Base-by-base conservation (phyloP, 1,140 invertebrate genomes). In the Hermetia illucens region DNA sequence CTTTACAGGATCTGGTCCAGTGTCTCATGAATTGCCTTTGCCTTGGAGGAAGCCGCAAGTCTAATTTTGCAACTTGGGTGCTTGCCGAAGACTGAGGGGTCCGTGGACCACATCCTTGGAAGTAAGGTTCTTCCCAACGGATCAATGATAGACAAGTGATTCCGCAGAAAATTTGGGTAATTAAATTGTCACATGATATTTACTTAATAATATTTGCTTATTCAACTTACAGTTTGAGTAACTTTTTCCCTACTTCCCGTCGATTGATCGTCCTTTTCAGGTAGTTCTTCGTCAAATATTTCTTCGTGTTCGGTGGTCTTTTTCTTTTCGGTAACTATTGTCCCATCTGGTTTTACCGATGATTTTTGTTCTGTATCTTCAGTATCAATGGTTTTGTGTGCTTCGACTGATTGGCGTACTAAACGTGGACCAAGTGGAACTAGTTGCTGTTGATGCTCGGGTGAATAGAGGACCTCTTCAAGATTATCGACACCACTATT, bases 261-360 rank as follows among this genome's bases (percentile, higher is more conserved):
- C 9, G 44, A 47, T 21, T 19, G 31, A 21, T 43, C 67, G 55
- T 70, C 68, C 45, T 72, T 65, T 38, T 80, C 75, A 2, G 76
- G 71, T 34, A 79, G 55, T 43, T 84, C 79, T 51, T 82, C 71
- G 70, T 86, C 75, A 49, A 78, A 72, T 46, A 87, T 66, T 66
- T 82, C 74, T 55, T 88, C 83, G 69, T 87, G 83, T 59, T 90
- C 83, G 42, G 75, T 78, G 22, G 77, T 83, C 30, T 72, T 72
- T 43, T 74, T 71, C 19, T 72, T 84, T 65, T 91, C 85, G 1
- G 85, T 91, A 40, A 88, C 74, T 37, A 91, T 71, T 43, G 80
- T 77, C 10, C 88, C 88, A 62, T 87, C 82, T 19, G 75, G 68
- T 45, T 79, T 73, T 13, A 79, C 54, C 34, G 75, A 68, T 44